phyloP scores from a whole-genome alignment of 2,888 invertebrate species.

The Hydrotaea diabolus region DNA sequence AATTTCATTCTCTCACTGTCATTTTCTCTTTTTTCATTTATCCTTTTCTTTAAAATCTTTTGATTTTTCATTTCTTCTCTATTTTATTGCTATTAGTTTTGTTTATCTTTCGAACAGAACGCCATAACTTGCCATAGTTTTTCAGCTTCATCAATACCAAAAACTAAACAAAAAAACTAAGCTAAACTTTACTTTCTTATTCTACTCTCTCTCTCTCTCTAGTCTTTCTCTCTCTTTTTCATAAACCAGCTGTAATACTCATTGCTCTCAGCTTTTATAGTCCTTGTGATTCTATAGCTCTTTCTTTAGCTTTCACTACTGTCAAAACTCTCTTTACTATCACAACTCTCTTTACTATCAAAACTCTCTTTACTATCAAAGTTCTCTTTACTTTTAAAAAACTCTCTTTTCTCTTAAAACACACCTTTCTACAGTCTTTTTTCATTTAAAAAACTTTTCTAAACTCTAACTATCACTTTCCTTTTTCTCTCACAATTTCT shows the following conservation, averaged over 20 bases:
- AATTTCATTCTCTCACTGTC: conserved; percentile 23
- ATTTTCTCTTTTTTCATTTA: conserved; percentile 45
- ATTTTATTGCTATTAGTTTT: conserved; percentile 73
- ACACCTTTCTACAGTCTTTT: too few relatives aligned
- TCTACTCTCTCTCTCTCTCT: conserved; percentile 27
- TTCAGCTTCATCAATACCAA: conserved; percentile 24
- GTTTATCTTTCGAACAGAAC: conserved; percentile 71
- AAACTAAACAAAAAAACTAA: conserved; percentile 35
- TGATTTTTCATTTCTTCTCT: conserved; percentile 32
- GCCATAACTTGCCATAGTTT: conserved; percentile 80
- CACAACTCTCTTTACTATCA: not conserved
- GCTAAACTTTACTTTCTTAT: conserved; percentile 19
- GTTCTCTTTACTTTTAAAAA: not conserved
- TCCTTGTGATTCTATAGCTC: not conserved
- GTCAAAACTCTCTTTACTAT: not conserved
- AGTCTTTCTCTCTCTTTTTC: conserved; percentile 55
- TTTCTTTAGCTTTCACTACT: not conserved
- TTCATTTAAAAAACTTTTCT: not conserved
- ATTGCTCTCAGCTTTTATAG: conserved; percentile 60
- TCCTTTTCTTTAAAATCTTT: conserved; percentile 43
- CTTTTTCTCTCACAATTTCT: not conserved
- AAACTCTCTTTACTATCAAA: not conserved
- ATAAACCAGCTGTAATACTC: conserved; percentile 51
- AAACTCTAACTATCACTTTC: too few relatives aligned
- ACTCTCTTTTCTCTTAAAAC: too few relatives aligned